Base-by-base conservation (phyloP, 2,888 invertebrate species). In the Drosophila neutralis region DNA sequence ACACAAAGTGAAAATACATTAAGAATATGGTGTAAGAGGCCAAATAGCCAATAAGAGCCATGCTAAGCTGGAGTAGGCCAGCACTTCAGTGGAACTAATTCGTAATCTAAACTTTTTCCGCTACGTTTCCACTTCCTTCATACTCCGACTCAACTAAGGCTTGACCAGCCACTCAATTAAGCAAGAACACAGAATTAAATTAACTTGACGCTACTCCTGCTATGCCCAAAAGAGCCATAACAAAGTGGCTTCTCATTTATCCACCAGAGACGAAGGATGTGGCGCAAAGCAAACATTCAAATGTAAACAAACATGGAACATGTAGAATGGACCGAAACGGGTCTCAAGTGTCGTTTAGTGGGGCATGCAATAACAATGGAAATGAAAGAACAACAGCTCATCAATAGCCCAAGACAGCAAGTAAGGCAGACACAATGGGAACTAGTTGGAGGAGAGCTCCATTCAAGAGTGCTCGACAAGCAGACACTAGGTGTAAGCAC, bases 341-440 rank as follows among this genome's bases (percentile, higher is more conserved):
- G 71, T 84, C 89, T 89, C 87, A 68, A 85, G 85, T 80, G 85
- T 58, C 87, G 59, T 68, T 71, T 62, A 81, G 66, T 60, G 71
- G 63, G 42, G 40, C 76, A 42, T 70, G 71, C 58, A 61, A 29
- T 59, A 69, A 73, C 72, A 78, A 72, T 72, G 73, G 67, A 75
- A 82, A 87, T 82, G 85, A 72, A 87, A 84, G 71, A 89, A 82
- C 87, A 84, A 89, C 87, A 89, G 60, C 83, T 86, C 78, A 86
- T 83, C 89, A 81, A 89, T 89, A 81, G 73, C 24, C 64, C 73
- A 79, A 67, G 72, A 72, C 64, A 68, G 67, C 63, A 58, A 67
- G 42, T 31, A 27, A 21, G 67, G 54, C 52, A 53, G 27, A 38
- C 57, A 45, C 63, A 53, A 38, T 57, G 21, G 36, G 24, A 64